Evolutionary conservation across 2,113 vertebrate genomes (phyloP), one percentile per base, ranked within the genome.

Genomic region (Ceyx margarethae): DNA sequence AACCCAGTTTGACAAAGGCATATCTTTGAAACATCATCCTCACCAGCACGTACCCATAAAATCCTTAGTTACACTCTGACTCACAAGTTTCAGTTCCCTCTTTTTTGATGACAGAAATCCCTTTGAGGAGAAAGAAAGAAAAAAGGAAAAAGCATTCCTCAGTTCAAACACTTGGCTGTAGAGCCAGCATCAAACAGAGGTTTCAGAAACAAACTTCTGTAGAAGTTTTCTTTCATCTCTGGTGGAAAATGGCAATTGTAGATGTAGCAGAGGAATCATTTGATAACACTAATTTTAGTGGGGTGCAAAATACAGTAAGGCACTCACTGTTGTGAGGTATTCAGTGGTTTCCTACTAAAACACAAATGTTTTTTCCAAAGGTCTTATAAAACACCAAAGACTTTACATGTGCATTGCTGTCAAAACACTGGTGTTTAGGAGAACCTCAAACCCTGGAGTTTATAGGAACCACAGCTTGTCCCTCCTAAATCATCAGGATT

Each of bases 191-290:
- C 85, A 78, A 62, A 58, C 29, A 68, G 58, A 90, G 65, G 51
- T 65, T 17, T 90, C 74, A 83, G 54, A 80, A 93, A 91, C n/a
- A 81, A 67, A 50, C n/a, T 51, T 71, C 42, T 2, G 1, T 37
- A 43, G 58, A 93, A 85, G 66, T 16, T 95, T 81, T 67, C 57
- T 84, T 79, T 91, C 76, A 75, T n/a, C 58, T 33, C 71, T 87
- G 79, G 65, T 21, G 73, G 72, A 93, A 64, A 92, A 74, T 10
- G 43, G 45, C 77, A 93, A 62, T 11, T 14, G 20, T 28, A 80
- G 81, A 77, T 79, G 22, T 20, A 85, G 37, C 1, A 46, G 28
- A 48, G 33, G 45, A 60, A 23, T 61, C 3, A 56, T 50, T 64
- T 43, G 66, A 20, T 43, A 78, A 74, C 0, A 1, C 14, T 64